phyloP scores from a whole-genome alignment of 2,888 invertebrate species.

The Eretmocerus hayati region DNA sequence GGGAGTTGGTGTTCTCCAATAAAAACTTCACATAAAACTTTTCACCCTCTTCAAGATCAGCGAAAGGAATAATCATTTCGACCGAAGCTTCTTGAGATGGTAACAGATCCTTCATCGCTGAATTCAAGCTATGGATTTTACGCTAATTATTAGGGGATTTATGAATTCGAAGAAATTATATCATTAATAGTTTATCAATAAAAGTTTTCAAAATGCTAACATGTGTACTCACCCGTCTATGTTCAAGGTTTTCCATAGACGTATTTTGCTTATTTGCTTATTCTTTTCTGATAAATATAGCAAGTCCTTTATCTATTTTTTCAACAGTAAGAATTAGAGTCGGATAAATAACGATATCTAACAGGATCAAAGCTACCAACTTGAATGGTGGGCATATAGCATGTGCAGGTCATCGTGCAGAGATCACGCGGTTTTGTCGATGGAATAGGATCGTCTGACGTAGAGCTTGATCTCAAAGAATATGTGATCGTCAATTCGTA shows the following conservation, averaged over 20 bases:
- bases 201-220: too few species aligned
- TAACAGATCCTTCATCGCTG: slow-evolving; percentile 5
- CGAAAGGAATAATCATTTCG: slow-evolving; percentile 12
- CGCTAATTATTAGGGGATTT: neutral
- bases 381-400: slow-evolving; percentile 40
- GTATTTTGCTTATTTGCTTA: slow-evolving; percentile 36
- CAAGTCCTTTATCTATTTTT: slow-evolving; percentile 40
- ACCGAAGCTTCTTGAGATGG: slow-evolving; percentile 9
- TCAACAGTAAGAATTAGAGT: neutral
- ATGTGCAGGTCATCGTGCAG: slow-evolving; percentile 34
- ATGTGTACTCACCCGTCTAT: slow-evolving; percentile 45
- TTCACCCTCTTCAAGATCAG: slow-evolving; percentile 4
- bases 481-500: slow-evolving; percentile 40
- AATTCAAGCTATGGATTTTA: slow-evolving; percentile 11
- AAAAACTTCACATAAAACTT: slow-evolving; percentile 13
- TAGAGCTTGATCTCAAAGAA: slow-evolving; percentile 29
- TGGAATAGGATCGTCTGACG: slow-evolving; percentile 23
- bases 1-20: slow-evolving; percentile 8
- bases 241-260: slow-evolving; percentile 43
- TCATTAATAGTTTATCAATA: slow-evolving; percentile 1
- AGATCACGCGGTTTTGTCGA: slow-evolving; percentile 22
- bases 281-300: slow-evolving; percentile 29
- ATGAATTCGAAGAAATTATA: neutral
- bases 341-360: too few species aligned
- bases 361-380: too few species aligned